Evolutionary conservation across 2,888 invertebrate species (phyloP).

Genomic region (Ichneumoninae sp.): DNA sequence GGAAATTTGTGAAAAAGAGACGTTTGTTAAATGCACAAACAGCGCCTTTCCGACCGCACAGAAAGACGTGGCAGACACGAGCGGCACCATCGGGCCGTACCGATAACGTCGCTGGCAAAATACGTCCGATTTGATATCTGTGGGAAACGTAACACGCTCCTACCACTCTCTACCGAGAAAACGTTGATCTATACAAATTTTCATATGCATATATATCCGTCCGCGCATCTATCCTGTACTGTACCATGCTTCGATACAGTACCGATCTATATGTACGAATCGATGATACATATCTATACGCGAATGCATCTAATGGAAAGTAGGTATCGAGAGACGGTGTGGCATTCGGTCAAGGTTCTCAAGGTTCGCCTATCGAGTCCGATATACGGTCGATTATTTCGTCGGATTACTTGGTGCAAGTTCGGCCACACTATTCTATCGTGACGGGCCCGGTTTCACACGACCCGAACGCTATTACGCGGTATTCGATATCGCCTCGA

Average conservation of each 20-base stretch:
- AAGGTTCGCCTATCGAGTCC: slow-evolving; percentile 70
- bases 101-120: slow-evolving; percentile 55
- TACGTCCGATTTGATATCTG: slow-evolving; percentile 75
- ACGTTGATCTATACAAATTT: slow-evolving; percentile 47
- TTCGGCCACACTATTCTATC: slow-evolving; percentile 40
- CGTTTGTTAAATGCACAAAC: no score
- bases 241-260: slow-evolving; percentile 11
- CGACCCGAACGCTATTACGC: slow-evolving; percentile 12
- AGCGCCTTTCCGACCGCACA: background rate
- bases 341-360: slow-evolving; percentile 76
- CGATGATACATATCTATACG: slow-evolving; percentile 13
- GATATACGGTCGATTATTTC: slow-evolving; percentile 62
- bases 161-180: slow-evolving; percentile 31
- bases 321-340: slow-evolving; percentile 43
- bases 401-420: slow-evolving; percentile 50
- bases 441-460: slow-evolving; percentile 49
- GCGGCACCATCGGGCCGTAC: background rate
- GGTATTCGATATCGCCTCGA: slow-evolving; percentile 43
- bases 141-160: slow-evolving; percentile 74
- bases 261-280: slow-evolving; percentile 9
- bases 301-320: slow-evolving; percentile 20
- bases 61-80: slow-evolving; percentile 29
- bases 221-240: slow-evolving; percentile 1
- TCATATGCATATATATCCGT: slow-evolving; percentile 19
- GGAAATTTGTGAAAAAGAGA: no score